Percentiles rank a stretch among this genome's conserved stretches.
Evolutionary conservation across 92 coral and sea anemone genomes (phyloP).

Genomic region (Phenganax stokvisi): DNA sequence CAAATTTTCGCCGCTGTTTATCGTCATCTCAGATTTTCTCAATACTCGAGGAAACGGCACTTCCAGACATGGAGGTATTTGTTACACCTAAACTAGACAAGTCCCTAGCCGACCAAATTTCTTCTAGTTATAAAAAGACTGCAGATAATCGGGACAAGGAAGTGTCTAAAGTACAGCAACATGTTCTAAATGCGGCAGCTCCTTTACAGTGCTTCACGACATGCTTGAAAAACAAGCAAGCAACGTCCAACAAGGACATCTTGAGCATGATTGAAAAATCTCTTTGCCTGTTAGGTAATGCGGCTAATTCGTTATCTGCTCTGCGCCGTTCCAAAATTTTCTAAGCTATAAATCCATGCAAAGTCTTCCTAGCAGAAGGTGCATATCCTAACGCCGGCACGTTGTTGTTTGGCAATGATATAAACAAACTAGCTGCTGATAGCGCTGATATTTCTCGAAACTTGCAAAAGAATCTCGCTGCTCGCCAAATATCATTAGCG

Average conservation of each 20-base stretch:
- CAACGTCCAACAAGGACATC: neutral
- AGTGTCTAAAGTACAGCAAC: neutral
- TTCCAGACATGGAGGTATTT: too few relatives aligned
- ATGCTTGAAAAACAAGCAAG: neutral
- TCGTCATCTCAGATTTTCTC: too few relatives aligned
- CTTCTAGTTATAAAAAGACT: neutral
- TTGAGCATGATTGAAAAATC: neutral
- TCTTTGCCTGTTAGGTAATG: neutral
- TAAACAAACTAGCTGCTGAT: too few relatives aligned
- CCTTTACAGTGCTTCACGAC: neutral
- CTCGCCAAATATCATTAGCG: neutral
- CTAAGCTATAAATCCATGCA: neutral
- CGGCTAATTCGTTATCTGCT: neutral
- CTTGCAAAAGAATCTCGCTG: neutral
- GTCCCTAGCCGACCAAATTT: too few relatives aligned
- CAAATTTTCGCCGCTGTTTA: too few relatives aligned
- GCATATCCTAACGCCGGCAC: too few relatives aligned
- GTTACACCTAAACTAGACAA: too few relatives aligned
- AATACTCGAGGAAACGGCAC: too few relatives aligned
- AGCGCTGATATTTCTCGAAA: too few relatives aligned
- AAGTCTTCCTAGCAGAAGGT: too few relatives aligned
- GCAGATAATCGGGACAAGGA: neutral
- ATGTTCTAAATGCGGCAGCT: conserved; percentile 8
- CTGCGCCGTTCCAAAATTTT: neutral
- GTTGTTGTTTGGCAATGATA: too few relatives aligned